These are phyloP conservation scores for Eriosoma lanigerum DNA, from an alignment of 1,140 invertebrate species.

Conservation along the genomic window DNA sequence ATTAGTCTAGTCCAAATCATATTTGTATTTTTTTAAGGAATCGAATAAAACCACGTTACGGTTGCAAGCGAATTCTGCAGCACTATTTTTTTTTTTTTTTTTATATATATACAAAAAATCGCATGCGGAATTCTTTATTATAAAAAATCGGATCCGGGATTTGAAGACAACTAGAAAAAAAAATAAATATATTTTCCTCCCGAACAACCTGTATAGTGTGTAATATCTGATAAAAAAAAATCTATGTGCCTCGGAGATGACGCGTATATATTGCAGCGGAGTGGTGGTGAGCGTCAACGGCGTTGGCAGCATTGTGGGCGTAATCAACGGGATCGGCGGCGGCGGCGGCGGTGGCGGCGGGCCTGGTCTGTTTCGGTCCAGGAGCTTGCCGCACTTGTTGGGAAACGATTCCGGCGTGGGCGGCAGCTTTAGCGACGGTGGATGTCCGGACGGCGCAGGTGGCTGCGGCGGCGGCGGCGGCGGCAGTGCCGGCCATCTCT, in stretches of 20 bases:
- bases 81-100: too few relatives aligned
- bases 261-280: constrained; percentile 3
- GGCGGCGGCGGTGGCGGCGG: constrained; percentile 56
- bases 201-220: too few relatives aligned
- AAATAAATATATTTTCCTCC: too few relatives aligned
- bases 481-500: constrained; percentile 46
- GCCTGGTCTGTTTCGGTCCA: constrained; percentile 57
- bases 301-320: constrained; percentile 57
- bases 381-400: constrained; percentile 59
- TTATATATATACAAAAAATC: too few relatives aligned
- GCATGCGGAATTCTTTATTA: too few relatives aligned
- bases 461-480: constrained; percentile 55
- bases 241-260: neutral
- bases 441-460: neutral
- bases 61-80: too few relatives aligned
- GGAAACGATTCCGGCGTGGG: constrained; percentile 59
- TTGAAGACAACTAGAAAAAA: too few relatives aligned
- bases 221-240: too few relatives aligned
- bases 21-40: too few relatives aligned
- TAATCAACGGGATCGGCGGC: neutral
- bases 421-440: constrained; percentile 58
- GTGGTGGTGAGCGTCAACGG: neutral
- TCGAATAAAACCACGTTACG: too few relatives aligned
- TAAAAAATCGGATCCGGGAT: too few relatives aligned
- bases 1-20: too few relatives aligned